Conservation (phyloP, 2,113 vertebrate species). For the Dasypus novemcinctus region DNA sequence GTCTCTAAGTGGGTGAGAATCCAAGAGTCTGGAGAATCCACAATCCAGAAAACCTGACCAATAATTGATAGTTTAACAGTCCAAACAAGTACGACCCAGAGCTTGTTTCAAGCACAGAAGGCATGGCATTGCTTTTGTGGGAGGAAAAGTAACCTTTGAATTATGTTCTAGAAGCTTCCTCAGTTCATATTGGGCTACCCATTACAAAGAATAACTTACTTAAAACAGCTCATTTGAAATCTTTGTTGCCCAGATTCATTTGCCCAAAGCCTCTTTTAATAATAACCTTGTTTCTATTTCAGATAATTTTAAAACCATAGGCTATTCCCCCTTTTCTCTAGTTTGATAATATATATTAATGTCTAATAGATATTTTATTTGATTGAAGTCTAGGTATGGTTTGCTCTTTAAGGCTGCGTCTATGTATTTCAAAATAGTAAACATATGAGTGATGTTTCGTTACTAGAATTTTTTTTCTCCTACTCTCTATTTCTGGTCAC, state of each 20-base stretch:
- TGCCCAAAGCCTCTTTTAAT: not conserved
- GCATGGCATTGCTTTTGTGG: not conserved
- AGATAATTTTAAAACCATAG: slow-evolving; percentile 16
- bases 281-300: slow-evolving; percentile 42
- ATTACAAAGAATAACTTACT: not conserved
- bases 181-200: not conserved
- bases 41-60: not conserved
- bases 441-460: not conserved
- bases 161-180: not conserved
- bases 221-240: slow-evolving; percentile 30
- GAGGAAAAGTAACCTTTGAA: not conserved
- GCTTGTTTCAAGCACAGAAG: not conserved
- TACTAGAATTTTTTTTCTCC: not conserved
- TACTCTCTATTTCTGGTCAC: not conserved
- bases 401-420: slow-evolving; percentile 1
- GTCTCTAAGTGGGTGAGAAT: not conserved
- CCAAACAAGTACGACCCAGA: not conserved
- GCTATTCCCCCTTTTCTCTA: not conserved
- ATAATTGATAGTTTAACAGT: not conserved
- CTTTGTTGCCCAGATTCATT: slow-evolving; percentile 21
- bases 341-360: slow-evolving; percentile 44
- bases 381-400: not conserved
- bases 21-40: not conserved
- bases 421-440: slow-evolving; percentile 23
- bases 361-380: slow-evolving; percentile 14